Evolutionary conservation across 64 coral and sea anemone genomes (phyloP), one percentile per base, ranked within the genome.

Genomic region (Orbicella faveolata): DNA sequence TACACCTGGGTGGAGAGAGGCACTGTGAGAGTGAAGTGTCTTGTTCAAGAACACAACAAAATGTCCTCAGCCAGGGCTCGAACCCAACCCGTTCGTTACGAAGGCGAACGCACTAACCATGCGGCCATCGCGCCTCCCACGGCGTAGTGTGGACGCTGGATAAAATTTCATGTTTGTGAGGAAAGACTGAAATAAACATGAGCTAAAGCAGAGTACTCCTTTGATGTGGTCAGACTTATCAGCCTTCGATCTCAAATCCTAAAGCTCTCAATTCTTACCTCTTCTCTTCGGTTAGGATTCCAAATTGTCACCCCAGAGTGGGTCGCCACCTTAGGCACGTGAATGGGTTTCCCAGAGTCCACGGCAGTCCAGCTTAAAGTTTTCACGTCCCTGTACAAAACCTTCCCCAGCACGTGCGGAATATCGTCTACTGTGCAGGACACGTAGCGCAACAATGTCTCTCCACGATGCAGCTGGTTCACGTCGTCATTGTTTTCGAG

Each of bases 281-380:
- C 79, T 8, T 83, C 80, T 75, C 91, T 99, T 21, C 97, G 82
- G 3, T 73, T 2, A 79, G 91, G 89, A 85, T 99, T 99, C 97
- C 97, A 99, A 34, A 99, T 17, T 4, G 88, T 76, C 37, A 96
- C 91, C 3, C 97, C 97, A 15, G 90, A 63, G 73, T 99, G 94
- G 86, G 75, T 94, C 10, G 76, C 52, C 18, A 99, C 94, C 33
- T 96, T 99, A 4, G 94, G 91, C 5, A 99, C 94, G 21, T 99
- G 97, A 34, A 99, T 94, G 9, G 97, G 94, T 44, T 99, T 99
- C 26, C 97, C 97, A 81, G 97, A 78, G 75, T 99, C 97, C 73
- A 99, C 94, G 16, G 91, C 93, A 6, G 94, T 75, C 90, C 94
- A 99, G 61, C 94, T 96, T 48, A 96, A 84, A 21, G 91, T 89